Conservation (phyloP, 2,113 vertebrate genomes). For the Peromyscus polionotus region DNA sequence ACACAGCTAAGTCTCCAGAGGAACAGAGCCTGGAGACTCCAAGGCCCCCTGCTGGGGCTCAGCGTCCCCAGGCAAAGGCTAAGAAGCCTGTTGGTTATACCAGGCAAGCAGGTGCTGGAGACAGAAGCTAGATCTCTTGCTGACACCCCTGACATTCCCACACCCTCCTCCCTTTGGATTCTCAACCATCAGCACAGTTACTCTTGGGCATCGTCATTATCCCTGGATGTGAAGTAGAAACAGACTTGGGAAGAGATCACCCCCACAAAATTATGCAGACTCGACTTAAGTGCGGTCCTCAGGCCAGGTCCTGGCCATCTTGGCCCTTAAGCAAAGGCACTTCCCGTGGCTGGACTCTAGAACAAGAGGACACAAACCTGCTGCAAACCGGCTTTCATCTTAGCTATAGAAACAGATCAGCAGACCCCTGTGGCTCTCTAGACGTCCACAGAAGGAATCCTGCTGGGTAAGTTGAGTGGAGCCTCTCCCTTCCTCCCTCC, state of each 20-base stretch:
- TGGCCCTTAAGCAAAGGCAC: background rate
- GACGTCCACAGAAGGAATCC: background rate
- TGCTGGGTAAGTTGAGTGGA: background rate
- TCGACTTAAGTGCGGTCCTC: background rate
- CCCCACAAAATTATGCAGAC: background rate
- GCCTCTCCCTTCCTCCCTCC: background rate
- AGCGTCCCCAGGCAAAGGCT: background rate
- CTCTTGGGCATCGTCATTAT: background rate
- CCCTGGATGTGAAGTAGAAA: background rate
- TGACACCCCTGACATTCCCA: background rate
- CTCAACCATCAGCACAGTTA: background rate
- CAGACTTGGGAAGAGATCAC: background rate
- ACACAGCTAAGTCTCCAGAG: background rate
- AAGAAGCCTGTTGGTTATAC: background rate
- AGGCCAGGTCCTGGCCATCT: background rate
- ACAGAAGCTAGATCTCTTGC: background rate
- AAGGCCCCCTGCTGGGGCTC: background rate
- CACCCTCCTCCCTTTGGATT: background rate
- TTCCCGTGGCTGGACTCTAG: background rate
- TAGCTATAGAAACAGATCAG: background rate
- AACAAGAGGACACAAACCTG: accelerated
- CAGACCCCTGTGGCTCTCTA: background rate
- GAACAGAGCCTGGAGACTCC: background rate
- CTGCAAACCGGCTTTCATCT: background rate
- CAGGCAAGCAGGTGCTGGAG: background rate